Base-by-base conservation (phyloP, 2,888 invertebrate species). In the Meghimatium bilineatum region DNA sequence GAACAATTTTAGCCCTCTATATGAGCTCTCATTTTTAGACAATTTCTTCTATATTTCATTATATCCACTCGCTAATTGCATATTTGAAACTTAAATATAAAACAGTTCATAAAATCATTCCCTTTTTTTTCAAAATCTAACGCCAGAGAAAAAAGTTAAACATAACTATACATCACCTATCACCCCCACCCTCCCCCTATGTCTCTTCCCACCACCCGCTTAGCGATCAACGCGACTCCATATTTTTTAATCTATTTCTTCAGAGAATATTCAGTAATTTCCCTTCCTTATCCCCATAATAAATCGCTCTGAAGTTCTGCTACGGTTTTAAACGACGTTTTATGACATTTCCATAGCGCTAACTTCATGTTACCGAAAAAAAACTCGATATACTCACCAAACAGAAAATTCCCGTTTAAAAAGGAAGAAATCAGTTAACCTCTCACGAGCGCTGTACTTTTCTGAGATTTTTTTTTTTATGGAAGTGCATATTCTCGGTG, bases 261-360 rank as follows among this genome's bases (percentile, higher is more conserved):
- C 29, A 0, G 29, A 74, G 32, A 49, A 29, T 49, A 26, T 49
- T 6, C 17, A 29, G 29, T 52, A 74, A 74, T 74, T 74, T 74
- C 17, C 5, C 26, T 34, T 23, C 74, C 26, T 49, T 29, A 12
- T 52, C 20, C n/a, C 49, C 17, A 52, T 52, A 74, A 74, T 74
- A 74, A 74, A 74, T 74, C 74, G 49, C 32, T 52, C 52, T 8
- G 17, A 52, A 49, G 29, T 32, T 52, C 10, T 12, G 12, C 29
- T 52, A 17, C 49, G 74, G 32, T 52, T 52, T 52, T 5, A 49
- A 74, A 10, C 34, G 20, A 3, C 32, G 29, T 74, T 74, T 74
- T 74, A 74, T 74, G 49, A 52, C 74, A 74, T 52, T 74, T 74
- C 74, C 74, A 74, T 74, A 29, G 74, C 74, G 32, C 52, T 29